Conservation (phyloP, 2,797 vertebrate species). For the Sebastes iracundus region DNA sequence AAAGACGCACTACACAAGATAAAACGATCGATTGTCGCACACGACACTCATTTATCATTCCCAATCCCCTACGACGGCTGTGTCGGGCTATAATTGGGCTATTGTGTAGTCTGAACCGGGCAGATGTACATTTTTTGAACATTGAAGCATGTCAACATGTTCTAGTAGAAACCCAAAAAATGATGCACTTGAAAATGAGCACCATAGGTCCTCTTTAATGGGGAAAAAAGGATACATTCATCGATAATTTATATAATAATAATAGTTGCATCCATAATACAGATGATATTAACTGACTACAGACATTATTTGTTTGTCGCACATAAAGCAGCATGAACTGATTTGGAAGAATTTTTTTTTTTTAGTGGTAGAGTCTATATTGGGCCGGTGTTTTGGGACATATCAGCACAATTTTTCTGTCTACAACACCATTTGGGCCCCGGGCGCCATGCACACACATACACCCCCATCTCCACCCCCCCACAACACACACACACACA, state of each 20-base stretch:
- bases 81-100: too few species aligned
- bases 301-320: not conserved
- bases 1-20: too few species aligned
- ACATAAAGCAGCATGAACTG: not conserved
- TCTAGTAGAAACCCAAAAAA: too few species aligned
- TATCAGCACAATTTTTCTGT: slow-evolving; percentile 27
- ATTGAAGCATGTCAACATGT: too few species aligned
- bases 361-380: slow-evolving; percentile 18
- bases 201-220: too few species aligned
- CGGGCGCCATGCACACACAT: not conserved
- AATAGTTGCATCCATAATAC: not conserved
- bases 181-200: too few species aligned
- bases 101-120: too few species aligned
- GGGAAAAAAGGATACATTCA: not conserved
- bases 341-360: not conserved
- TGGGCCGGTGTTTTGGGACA: slow-evolving; percentile 19
- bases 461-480: not conserved
- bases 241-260: not conserved
- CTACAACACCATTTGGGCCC: slow-evolving; percentile 48
- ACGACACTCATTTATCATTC: too few species aligned
- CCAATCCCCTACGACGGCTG: too few species aligned
- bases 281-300: not conserved
- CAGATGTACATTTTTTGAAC: too few species aligned
- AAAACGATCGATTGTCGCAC: too few species aligned
- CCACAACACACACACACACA: not conserved